Evolutionary conservation across 92 coral and sea anemone genomes (phyloP).

Genomic region (Pocillopora meandrina): DNA sequence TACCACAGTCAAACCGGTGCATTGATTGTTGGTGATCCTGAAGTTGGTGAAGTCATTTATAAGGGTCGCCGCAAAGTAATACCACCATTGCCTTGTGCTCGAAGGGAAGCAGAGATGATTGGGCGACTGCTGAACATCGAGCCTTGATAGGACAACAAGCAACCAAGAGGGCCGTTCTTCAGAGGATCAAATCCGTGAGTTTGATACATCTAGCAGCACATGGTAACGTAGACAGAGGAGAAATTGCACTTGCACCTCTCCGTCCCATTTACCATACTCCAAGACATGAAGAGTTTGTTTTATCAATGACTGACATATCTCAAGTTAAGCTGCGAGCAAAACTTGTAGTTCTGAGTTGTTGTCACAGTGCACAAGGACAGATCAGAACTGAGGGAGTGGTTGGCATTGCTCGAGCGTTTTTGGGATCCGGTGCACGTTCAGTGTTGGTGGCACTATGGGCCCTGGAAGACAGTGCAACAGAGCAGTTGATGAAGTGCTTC

Average conservation of each 20-base stretch:
- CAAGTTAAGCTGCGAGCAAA: slow-evolving; percentile 29
- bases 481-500: slow-evolving; percentile 33
- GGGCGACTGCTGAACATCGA: slow-evolving; percentile 29
- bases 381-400: slow-evolving; percentile 48
- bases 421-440: slow-evolving; percentile 46
- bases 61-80: background rate
- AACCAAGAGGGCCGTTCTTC: slow-evolving; percentile 28
- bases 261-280: background rate
- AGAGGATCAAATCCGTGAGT: slow-evolving; percentile 13
- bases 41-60: background rate
- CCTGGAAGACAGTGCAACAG: slow-evolving; percentile 36
- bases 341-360: slow-evolving; percentile 54
- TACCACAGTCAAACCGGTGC: slow-evolving; percentile 11
- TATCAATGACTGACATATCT: slow-evolving; percentile 38
- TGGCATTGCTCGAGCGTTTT: slow-evolving; percentile 49
- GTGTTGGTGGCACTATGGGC: slow-evolving; percentile 59
- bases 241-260: slow-evolving; percentile 28
- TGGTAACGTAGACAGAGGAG: slow-evolving; percentile 29
- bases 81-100: slow-evolving; percentile 4
- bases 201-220: slow-evolving; percentile 31
- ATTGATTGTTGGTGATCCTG: slow-evolving; percentile 26
- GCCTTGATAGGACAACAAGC: slow-evolving; percentile 36
- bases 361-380: slow-evolving; percentile 40
- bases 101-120: slow-evolving; percentile 30
- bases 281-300: background rate